Evolutionary conservation across 2,888 invertebrate species (phyloP), one percentile per base, ranked within the genome.

Genomic region (Lobophora halterata): DNA sequence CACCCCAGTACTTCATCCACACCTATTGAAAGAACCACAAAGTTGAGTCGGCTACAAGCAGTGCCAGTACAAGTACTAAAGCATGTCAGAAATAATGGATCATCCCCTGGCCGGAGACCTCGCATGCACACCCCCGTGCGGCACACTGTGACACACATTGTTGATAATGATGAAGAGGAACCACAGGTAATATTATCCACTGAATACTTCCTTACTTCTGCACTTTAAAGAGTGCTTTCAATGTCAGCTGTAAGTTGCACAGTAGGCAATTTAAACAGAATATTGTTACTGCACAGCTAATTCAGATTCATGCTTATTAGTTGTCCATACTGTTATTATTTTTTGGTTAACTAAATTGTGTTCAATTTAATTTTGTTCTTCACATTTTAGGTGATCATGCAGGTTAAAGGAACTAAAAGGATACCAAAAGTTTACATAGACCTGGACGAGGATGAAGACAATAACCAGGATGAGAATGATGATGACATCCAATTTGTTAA

Each of bases 1-100:
- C 69, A 75, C 41, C 79, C 87, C 0, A 85, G 82, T 46, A 86
- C 88, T n/a, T n/a, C n/a, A 5, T 88, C 88, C 2, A 87, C 88
- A n/a, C 86, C 86, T 2, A 72, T 70, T 32, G 73, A 75, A 6
- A 21, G 60, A 5, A 49, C 50, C 6, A 45, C 52, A 5, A 76
- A 58, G 26, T 28, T 49, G 11, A 47, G 55, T 30, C 51, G 71
- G 38, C 52, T 65, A 3, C 56, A 71, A 20, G 53, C 62, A 18
- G 64, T 78, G 11, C 81, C 82, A 1, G 49, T 83, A 12, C 71
- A 74, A 21, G 14, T 43, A 45, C 45, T 77, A 2, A 53, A 78
- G n/a, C 66, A 66, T 25, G 41, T 66, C 1, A 53, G 61, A 1
- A 71, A 74, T 41, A 80, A 75, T 58, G 67, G 70, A 0, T 49